Evolutionary conservation across 1,140 invertebrate species (phyloP), one percentile per base, ranked within the genome.

Genomic region (Apis mellifera): DNA sequence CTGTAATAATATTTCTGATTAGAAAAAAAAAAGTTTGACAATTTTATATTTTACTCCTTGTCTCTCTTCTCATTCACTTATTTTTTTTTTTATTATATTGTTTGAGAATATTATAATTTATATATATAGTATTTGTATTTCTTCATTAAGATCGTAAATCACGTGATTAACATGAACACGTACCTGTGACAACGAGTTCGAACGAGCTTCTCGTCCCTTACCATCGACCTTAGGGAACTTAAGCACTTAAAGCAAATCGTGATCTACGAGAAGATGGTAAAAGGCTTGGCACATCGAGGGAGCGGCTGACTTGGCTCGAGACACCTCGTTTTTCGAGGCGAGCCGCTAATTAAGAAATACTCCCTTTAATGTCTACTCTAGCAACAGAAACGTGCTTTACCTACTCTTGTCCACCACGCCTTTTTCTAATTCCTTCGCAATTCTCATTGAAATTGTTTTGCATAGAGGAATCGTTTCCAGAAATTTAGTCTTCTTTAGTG

Each of bases 301-400:
- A 84, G 85, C 85, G 86, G 82, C 82, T 86, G 57, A 69, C 82
- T 79, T 55, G 64, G 42, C 85, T 80, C 82, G 72, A 78, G 82
- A 82, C 73, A 72, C 66, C 66, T 69, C 76, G 75, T 85, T 62
- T 62, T 62, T 88, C 77, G 77, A 88, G 81, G 77, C 66, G 60
- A 55, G 79, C 66, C 84, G 69, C 86, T 89, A 89, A 89, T 89
- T 89, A 88, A 89, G 84, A 89, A 88, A 89, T 89, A 89, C 84
- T 78, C 54, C 26, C 79, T 69, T 78, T 81, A 68, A 87, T 62
- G 83, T 76, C 48, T 77, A 60, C 75, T 78, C 42, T 84, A 78
- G 78, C 78, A 64, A 80, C 62, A 8, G 68, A 85, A 79, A 70
- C 86, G 71, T 80, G 60, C 74, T 70, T 72, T 54, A 21, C 13